phyloP scores from a whole-genome alignment of 2,888 invertebrate species.

The Balanococcus diminutus region DNA sequence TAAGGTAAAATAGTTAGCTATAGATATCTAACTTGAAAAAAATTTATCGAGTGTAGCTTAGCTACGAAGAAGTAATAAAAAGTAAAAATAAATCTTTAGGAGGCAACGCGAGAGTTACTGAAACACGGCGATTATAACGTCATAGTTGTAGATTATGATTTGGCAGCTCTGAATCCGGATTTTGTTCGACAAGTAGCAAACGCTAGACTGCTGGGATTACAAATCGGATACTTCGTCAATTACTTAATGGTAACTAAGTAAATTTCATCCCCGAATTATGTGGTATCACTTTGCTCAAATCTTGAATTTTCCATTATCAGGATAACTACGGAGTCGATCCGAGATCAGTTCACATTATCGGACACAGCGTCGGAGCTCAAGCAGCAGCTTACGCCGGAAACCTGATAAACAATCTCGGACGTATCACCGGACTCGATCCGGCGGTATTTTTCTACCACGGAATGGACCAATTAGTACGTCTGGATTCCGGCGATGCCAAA shows the following conservation, averaged over 20 bases:
- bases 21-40: too few relatives aligned
- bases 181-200: neutral
- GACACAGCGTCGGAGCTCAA: conserved; percentile 88
- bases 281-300: neutral
- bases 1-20: too few relatives aligned
- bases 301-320: conserved; percentile 62
- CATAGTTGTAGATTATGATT: neutral
- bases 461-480: conserved; percentile 79
- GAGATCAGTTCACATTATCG: conserved; percentile 80
- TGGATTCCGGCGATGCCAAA: conserved; percentile 82
- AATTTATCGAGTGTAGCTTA: too few relatives aligned
- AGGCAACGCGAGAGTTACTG: neutral
- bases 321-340: conserved; percentile 74
- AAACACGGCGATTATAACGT: neutral
- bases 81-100: neutral
- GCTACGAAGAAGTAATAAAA: neutral
- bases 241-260: neutral
- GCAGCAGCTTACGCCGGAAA: conserved; percentile 87
- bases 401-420: conserved; percentile 67
- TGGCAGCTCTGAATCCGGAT: neutral
- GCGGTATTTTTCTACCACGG: conserved; percentile 90
- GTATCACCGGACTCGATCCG: conserved; percentile 84
- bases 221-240: conserved; percentile 11
- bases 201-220: neutral
- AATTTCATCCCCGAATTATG: too few relatives aligned